phyloP scores from a whole-genome alignment of 2,888 invertebrate species.

The Drosophila pseudotakahashii region DNA sequence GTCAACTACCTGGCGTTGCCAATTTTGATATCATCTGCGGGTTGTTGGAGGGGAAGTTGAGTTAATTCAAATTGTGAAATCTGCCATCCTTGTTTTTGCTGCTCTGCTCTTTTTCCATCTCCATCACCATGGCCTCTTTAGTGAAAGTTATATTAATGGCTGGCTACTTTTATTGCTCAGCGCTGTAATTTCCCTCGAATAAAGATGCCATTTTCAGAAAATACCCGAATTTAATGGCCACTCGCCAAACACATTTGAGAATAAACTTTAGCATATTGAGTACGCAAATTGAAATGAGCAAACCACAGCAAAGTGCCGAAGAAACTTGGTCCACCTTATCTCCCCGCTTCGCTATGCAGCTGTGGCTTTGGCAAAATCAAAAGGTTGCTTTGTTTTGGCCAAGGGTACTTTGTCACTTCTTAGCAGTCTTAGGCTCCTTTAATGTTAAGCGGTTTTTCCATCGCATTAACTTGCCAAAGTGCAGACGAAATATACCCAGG shows the following conservation, averaged over 20 bases:
- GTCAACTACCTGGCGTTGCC: conserved; percentile 35
- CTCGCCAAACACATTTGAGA: not conserved
- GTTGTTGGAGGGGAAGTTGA: conserved; percentile 8
- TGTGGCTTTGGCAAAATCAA: conserved; percentile 5
- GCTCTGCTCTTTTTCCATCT: conserved; percentile 10
- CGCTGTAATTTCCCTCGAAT: not conserved
- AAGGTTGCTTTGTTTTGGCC: conserved; percentile 14
- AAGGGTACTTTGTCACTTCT: conserved; percentile 40
- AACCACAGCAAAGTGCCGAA: not conserved
- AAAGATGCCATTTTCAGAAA: not conserved
- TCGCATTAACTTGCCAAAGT: not conserved
- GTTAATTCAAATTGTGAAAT: conserved; percentile 52
- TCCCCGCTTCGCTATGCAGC: not conserved
- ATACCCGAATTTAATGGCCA: not conserved
- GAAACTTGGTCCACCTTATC: conserved; percentile 1
- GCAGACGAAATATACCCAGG: not conserved
- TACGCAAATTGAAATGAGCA: not conserved
- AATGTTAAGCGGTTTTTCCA: conserved; percentile 17
- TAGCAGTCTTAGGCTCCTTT: conserved; percentile 33
- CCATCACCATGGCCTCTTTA: conserved; percentile 2
- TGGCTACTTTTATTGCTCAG: conserved; percentile 55
- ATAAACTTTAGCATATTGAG: not conserved
- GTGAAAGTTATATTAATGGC: conserved; percentile 57
- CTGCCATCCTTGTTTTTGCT: conserved; percentile 4
- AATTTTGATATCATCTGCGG: conserved; percentile 35